These are phyloP conservation scores for Camponotus fellah DNA, from an alignment of 2,888 invertebrate genomes.

Conservation along the genomic window DNA sequence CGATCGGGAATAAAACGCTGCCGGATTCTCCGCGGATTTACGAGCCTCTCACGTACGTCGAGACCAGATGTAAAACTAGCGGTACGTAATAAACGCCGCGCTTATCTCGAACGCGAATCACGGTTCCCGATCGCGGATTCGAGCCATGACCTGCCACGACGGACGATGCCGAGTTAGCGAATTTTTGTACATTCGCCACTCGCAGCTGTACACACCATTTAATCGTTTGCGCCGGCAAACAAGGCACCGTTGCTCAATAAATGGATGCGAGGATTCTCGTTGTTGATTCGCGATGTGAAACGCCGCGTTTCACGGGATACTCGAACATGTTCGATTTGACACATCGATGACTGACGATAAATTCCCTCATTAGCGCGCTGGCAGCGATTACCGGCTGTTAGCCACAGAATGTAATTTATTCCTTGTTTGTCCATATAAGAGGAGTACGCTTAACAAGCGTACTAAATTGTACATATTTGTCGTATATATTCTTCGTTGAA, in stretches of 20 bases:
- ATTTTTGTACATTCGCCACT: constrained; percentile 25
- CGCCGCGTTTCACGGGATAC: constrained; percentile 18
- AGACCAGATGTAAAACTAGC: constrained; percentile 38
- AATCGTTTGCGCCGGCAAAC: constrained; percentile 14
- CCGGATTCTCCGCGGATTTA: constrained; percentile 31
- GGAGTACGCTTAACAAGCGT: neutral
- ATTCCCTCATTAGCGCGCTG: constrained; percentile 14
- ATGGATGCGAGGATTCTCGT: constrained; percentile 23
- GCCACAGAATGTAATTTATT: constrained; percentile 3
- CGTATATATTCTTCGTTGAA: neutral
- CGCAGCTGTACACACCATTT: constrained; percentile 37
- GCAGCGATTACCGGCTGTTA: neutral
- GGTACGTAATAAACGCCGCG: constrained; percentile 16
- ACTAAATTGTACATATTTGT: neutral
- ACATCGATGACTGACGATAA: constrained; percentile 25
- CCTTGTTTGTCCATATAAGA: neutral
- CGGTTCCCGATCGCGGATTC: constrained; percentile 21
- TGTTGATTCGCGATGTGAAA: neutral
- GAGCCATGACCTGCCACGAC: neutral
- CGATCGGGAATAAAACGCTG: neutral
- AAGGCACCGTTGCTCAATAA: constrained; percentile 39
- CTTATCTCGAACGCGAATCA: constrained; percentile 20
- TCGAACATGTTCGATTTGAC: constrained; percentile 20
- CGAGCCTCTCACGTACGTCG: constrained; percentile 26
- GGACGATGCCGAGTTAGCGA: constrained; percentile 32